A percentile compares a stretch with the other conserved stretches of the same genome.
Conservation (phyloP, 2,113 vertebrate species). For the Genyomyrus donnyi region DNA sequence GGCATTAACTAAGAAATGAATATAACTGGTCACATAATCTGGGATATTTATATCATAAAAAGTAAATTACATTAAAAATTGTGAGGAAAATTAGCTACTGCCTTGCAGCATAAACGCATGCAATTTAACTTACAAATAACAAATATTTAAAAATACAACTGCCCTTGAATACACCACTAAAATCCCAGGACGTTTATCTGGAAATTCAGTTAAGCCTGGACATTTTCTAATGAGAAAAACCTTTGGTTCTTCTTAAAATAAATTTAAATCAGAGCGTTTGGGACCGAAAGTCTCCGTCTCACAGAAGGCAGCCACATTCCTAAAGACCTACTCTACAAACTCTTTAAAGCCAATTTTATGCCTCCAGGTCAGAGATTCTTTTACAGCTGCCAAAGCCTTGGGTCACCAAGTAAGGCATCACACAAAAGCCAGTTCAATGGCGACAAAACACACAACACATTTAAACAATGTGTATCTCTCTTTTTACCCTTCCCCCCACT, state of each 20-base stretch:
- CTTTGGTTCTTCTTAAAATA: constrained; percentile 68
- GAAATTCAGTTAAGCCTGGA: constrained; percentile 60
- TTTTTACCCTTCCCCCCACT: background rate
- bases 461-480: background rate
- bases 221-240: constrained; percentile 51
- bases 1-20: constrained; percentile 63
- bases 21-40: constrained; percentile 80
- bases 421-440: background rate
- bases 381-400: background rate
- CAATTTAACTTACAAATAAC: constrained; percentile 75
- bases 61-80: constrained; percentile 65
- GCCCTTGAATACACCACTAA: constrained; percentile 56
- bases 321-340: background rate
- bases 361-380: background rate
- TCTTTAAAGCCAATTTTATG: background rate
- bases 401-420: background rate
- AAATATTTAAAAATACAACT: constrained; percentile 68
- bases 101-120: constrained; percentile 66
- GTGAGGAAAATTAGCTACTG: constrained; percentile 68
- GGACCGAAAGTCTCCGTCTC: constrained; percentile 39
- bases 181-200: constrained; percentile 62
- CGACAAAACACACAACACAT: background rate
- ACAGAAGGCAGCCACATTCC: background rate
- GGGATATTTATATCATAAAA: constrained; percentile 62
- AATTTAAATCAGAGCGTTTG: constrained; percentile 47